Evolutionary conservation across 2,888 invertebrate genomes (phyloP), one percentile per base, ranked within the genome.

Genomic region (Nasonia oneida): DNA sequence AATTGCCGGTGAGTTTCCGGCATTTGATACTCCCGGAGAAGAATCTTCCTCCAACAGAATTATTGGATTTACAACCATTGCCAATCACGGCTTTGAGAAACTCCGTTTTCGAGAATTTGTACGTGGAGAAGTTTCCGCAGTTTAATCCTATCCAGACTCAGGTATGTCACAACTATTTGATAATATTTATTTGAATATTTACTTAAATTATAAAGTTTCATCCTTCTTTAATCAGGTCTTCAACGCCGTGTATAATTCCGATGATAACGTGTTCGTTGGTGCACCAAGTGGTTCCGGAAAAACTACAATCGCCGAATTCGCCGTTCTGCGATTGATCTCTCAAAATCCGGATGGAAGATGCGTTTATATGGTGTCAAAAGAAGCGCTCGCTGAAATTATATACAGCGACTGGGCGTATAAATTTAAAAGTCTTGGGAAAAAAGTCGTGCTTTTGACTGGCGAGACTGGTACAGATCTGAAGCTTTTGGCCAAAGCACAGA

Each of bases 131-230:
- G 84, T 98, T 98, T 92, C 97, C 97, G 2, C 98, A 98, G 93
- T 99, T 99, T 93, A 99, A 99, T 94, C 99, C 99, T 0, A 99
- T 99, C 86, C 99, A 99, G 94, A 99, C 99, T 0, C 96, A 97
- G 94, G 87, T 87, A 75, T 47, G 15, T 18, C 6, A 18, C 39
- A 71, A n/a, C 18, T 14, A 57, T 23, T 57, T 70, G 33, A 47
- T 39, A 39, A 42, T n/a, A 8, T 2, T 8, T n/a, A 0, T n/a
- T 61, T 23, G 23, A 18, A 23, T 18, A 1, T 61, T 2, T 61
- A 61, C 18, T 76, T 33, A 39, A 29, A 42, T 67, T 70, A 37
- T 10, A 47, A 15, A 70, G 12, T 37, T 75, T 15, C 53, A 15
- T 29, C n/a, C 33, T 23, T 71, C 50, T 15, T 85, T 50, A 15